phyloP scores from a whole-genome alignment of 2,113 vertebrate species.

The Paramormyrops kingsleyae region DNA sequence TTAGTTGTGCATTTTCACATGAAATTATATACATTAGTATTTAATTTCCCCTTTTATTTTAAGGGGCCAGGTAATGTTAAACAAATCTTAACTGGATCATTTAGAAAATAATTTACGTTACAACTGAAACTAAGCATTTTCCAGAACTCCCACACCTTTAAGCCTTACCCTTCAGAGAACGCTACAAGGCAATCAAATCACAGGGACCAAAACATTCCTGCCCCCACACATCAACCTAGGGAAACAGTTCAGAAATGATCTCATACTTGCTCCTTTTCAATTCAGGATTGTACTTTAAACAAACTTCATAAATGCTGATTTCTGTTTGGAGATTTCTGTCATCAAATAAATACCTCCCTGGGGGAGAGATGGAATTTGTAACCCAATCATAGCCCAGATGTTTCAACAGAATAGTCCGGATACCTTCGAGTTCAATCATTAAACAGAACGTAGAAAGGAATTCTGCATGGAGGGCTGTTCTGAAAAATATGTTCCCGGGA shows the following conservation, averaged over 20 bases:
- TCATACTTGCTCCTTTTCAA: constrained; percentile 12
- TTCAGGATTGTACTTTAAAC: constrained; percentile 2
- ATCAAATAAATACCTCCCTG: constrained; percentile 31
- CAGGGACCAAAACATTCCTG: not conserved
- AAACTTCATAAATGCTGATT: constrained; percentile 12
- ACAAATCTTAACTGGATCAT: not conserved
- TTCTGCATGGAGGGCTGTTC: not conserved
- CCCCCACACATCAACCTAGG: not conserved
- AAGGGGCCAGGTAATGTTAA: not conserved
- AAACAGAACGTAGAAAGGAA: constrained; percentile 38
- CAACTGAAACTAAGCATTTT: not conserved
- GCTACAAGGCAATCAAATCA: not conserved
- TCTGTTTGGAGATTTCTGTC: constrained; percentile 11
- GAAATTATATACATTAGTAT: not conserved
- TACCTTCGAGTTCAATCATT: constrained; percentile 43
- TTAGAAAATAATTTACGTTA: not conserved
- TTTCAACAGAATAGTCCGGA: constrained; percentile 61
- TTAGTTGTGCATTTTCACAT: not conserved
- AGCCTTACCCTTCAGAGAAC: not conserved
- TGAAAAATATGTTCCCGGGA: constrained; percentile 13
- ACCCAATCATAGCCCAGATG: constrained; percentile 67
- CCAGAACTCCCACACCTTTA: not conserved
- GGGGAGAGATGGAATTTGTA: constrained; percentile 44
- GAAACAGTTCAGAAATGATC: not conserved
- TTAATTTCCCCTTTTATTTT: not conserved